These are phyloP conservation scores for Rambutsinella grinnellia DNA, from an alignment of 2,888 invertebrate genomes.

Conservation along the genomic window DNA sequence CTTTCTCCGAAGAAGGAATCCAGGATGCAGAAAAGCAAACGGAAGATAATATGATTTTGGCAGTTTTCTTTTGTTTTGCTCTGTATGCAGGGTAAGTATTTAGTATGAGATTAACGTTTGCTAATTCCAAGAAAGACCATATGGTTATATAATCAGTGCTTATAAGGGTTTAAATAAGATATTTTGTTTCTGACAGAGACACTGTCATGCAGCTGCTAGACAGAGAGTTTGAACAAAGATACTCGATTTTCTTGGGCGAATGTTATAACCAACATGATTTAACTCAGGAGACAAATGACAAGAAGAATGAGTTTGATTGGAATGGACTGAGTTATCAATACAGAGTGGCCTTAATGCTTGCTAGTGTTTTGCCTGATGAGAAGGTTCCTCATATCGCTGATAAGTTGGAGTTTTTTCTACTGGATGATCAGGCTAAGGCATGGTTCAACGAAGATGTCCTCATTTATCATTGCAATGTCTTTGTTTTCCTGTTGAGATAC, in stretches of 20 bases:
- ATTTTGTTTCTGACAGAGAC: slow-evolving; percentile 15
- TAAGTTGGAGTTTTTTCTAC: neutral
- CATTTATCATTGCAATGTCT: slow-evolving; percentile 7
- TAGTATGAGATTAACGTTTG: neutral
- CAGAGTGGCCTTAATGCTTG: slow-evolving; percentile 8
- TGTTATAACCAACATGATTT: slow-evolving; percentile 2
- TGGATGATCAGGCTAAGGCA: neutral
- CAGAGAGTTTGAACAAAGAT: neutral
- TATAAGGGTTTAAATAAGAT: no score
- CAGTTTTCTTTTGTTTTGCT: slow-evolving; percentile 32
- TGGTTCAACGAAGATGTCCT: slow-evolving; percentile 23
- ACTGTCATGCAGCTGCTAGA: slow-evolving; percentile 3
- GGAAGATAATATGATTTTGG: slow-evolving; percentile 21
- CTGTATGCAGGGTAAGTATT: slow-evolving; percentile 26
- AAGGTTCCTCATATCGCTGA: neutral
- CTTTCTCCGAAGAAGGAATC: neutral
- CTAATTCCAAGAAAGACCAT: no score
- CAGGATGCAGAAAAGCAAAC: neutral
- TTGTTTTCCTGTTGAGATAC: slow-evolving; percentile 14
- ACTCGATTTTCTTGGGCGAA: neutral
- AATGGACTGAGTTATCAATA: slow-evolving; percentile 12
- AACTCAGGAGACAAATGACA: slow-evolving; percentile 3
- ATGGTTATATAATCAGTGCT: no score
- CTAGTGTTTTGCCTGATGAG: neutral
- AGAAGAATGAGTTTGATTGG: slow-evolving; percentile 9